Evolutionary conservation across 1,140 invertebrate genomes (phyloP), one percentile per base, ranked within the genome.

Genomic region (Papilio polyxenes): DNA sequence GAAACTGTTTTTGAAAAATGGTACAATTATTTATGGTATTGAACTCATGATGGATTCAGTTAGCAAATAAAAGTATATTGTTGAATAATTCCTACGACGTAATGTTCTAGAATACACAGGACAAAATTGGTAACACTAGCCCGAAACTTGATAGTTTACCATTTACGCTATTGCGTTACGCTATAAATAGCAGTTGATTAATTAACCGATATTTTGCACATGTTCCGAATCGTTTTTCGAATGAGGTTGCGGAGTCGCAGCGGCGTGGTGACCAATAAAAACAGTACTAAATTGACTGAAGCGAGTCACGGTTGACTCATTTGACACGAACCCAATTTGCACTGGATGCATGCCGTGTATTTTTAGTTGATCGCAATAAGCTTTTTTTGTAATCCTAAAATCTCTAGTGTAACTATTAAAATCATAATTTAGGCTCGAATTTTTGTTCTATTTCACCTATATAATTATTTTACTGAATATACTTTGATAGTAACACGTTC

Each of bases 241-340:
- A 77, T 77, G 44, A 53, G 75, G 75, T 53, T 31, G 75, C 44
- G 40, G n/a, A 78, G 23, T 48, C n/a, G 10, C 37, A 7, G 20
- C 51, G 65, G 72, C 77, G 75, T 82, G 81, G 59, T 48, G 49
- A 51, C 77, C 40, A 85, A 86, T 86, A 85, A 87, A 85, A 82
- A 81, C 76, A 23, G 49, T 51, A 59, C 80, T 85, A 83, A 88
- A 85, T 84, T 82, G 44, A 83, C 79, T 75, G 75, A 31, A 82
- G 77, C 80, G 62, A 83, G 82, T 83, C 80, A 84, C 82, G 69
- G 83, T 87, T 87, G 87, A 87, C 85, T 88, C 89, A 89, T 84
- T 80, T 88, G 86, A 88, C 86, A 87, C 82, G 87, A 85, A 89
- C 88, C 85, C 88, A 86, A 87, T 90, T 88, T 83, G 83, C 82